These are phyloP conservation scores for chimpanzee (Pan troglodytes) DNA, from an alignment of 2,113 vertebrate genomes.

Conservation along the genomic window NHGRI_mPanTro3-v2.1_pri NC_072408.2:122862001-122862500, in stretches of 20 bases:
- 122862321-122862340: not conserved
- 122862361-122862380: conserved; percentile 34
- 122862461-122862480: conserved; percentile 34
- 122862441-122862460: conserved; percentile 16
- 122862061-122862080: not conserved
- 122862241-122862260: too few species aligned
- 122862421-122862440: conserved; percentile 11
- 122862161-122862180: not conserved
- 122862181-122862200: not conserved
- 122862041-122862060: not conserved
- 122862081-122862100: not conserved
- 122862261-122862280: too few species aligned
- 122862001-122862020: not conserved
- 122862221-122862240: not conserved
- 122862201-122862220: not conserved
- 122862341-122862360: not conserved
- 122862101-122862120: not conserved
- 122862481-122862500: conserved; percentile 8
- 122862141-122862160: not conserved
- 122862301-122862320: not conserved
- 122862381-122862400: conserved; percentile 21
- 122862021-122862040: not conserved
- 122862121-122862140: not conserved
- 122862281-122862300: not conserved
- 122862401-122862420: conserved; percentile 13